A percentile compares a stretch with the other conserved stretches of the same genome.
Conservation (phyloP, 30 jellyfish, hydroid and myxozoan species). For the Nemopilema nomurai region DNA sequence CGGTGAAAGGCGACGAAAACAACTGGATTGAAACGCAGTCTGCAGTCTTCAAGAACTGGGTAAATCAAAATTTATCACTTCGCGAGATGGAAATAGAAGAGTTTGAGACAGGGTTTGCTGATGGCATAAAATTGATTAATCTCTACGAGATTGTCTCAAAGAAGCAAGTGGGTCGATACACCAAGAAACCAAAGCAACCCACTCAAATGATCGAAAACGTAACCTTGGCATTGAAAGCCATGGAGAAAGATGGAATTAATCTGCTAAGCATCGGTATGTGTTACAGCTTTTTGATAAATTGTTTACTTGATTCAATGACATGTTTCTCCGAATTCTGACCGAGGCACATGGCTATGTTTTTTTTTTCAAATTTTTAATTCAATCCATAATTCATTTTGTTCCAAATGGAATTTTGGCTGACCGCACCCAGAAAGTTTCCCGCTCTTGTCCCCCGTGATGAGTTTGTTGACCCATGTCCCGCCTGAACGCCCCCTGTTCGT, state of each 20-base stretch:
- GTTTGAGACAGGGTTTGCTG: conserved; percentile 92
- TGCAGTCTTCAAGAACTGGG: conserved; percentile 98
- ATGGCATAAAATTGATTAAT: conserved; percentile 89
- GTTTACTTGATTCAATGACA: background rate
- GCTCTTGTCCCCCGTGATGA: no score
- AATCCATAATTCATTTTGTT: no score
- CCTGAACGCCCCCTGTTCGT: no score
- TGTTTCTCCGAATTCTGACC: background rate
- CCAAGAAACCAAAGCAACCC: conserved; percentile 89
- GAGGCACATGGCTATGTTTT: background rate
- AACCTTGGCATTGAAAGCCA: conserved; percentile 85
- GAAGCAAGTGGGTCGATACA: conserved; percentile 81
- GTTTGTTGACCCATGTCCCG: no score
- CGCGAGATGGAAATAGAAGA: conserved; percentile 73
- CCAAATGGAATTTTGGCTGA: no score
- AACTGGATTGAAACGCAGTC: conserved; percentile 98
- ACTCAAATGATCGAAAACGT: conserved; percentile 96
- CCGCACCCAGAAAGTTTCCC: no score
- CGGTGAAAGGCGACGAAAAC: conserved; percentile 92
- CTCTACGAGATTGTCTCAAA: conserved; percentile 89
- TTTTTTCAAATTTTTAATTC: no score
- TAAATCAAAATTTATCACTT: conserved; percentile 69
- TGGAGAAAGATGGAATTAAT: conserved; percentile 95
- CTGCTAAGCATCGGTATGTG: conserved; percentile 97
- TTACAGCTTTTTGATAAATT: background rate